These are phyloP conservation scores for Bufotes viridis DNA, from an alignment of 2,797 vertebrate species.

Conservation along the genomic window DNA sequence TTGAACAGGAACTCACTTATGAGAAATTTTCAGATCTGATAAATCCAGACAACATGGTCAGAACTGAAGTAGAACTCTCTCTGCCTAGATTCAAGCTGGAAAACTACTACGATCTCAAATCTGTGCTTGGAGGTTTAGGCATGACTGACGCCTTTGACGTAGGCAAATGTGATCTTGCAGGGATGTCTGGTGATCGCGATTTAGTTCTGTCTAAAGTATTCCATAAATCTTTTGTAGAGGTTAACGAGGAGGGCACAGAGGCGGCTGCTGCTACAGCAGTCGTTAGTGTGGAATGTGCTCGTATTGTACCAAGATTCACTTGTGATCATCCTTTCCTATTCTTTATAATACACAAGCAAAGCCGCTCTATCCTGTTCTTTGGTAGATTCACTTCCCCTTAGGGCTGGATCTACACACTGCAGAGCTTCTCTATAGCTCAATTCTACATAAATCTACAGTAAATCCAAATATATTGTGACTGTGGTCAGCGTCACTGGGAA, in stretches of 20 bases:
- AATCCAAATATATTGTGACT: too few species aligned
- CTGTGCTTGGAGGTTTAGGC: slow-evolving; percentile 80
- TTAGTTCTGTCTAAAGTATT: slow-evolving; percentile 83
- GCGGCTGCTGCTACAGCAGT: slow-evolving; percentile 79
- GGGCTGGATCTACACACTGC: neutral
- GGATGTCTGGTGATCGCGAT: slow-evolving; percentile 78
- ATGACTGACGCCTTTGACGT: slow-evolving; percentile 84
- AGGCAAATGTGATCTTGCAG: slow-evolving; percentile 79
- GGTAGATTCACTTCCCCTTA: slow-evolving; percentile 82
- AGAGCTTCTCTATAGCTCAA: neutral
- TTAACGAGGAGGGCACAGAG: slow-evolving; percentile 87
- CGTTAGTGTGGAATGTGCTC: slow-evolving; percentile 70
- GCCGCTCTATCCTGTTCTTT: slow-evolving; percentile 81
- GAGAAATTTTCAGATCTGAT: slow-evolving; percentile 85
- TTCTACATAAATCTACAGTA: neutral
- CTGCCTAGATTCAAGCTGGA: slow-evolving; percentile 88
- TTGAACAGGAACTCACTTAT: slow-evolving; percentile 82
- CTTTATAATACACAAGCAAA: slow-evolving; percentile 83
- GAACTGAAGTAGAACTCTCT: slow-evolving; percentile 72
- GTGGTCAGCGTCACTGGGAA: too few species aligned
- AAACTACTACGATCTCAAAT: slow-evolving; percentile 81
- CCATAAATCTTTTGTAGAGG: slow-evolving; percentile 88
- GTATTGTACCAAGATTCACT: slow-evolving; percentile 64
- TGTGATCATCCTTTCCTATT: slow-evolving; percentile 92
- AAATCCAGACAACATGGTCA: slow-evolving; percentile 78